Evolutionary conservation across 2,888 invertebrate species (phyloP).

Genomic region (Esperia sulphurella): DNA sequence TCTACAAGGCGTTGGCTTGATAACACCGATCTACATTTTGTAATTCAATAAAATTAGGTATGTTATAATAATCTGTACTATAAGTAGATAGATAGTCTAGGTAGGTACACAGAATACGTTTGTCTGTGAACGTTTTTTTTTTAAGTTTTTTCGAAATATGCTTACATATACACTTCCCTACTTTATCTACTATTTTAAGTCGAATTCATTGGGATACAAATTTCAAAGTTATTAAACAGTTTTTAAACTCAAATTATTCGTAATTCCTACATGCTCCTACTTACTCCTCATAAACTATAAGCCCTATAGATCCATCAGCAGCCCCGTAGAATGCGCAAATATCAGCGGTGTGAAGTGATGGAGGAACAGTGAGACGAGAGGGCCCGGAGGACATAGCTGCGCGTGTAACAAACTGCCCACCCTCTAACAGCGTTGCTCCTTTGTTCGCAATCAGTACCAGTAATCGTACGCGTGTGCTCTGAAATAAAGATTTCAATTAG

Average conservation of each 20-base stretch:
- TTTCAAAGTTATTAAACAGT: too few species aligned
- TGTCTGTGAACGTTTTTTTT: too few species aligned
- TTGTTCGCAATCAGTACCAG: conserved; percentile 91
- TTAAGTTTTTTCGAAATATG: too few species aligned
- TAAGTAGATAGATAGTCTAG: background rate
- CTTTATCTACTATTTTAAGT: too few species aligned
- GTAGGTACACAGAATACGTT: too few species aligned
- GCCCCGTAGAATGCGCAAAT: conserved; percentile 90
- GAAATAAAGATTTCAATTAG: conserved; percentile 18
- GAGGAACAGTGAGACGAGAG: conserved; percentile 51
- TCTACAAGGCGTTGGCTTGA: conserved; percentile 60
- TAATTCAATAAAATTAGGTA: too few species aligned
- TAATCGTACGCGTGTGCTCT: conserved; percentile 83
- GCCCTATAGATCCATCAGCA: conserved; percentile 92
- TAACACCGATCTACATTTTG: conserved; percentile 38
- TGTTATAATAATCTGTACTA: too few species aligned
- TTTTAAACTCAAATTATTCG: too few species aligned
- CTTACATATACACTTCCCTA: too few species aligned
- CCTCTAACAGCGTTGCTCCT: conserved; percentile 86
- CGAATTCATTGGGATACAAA: too few species aligned
- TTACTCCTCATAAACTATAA: conserved; percentile 81
- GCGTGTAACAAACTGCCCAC: conserved; percentile 80
- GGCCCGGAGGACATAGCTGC: conserved; percentile 52
- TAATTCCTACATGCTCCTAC: conserved; percentile 15
- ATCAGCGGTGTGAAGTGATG: conserved; percentile 52